Base-by-base conservation (phyloP, 2,888 invertebrate species). In the Drosophila stalkeri region DNA sequence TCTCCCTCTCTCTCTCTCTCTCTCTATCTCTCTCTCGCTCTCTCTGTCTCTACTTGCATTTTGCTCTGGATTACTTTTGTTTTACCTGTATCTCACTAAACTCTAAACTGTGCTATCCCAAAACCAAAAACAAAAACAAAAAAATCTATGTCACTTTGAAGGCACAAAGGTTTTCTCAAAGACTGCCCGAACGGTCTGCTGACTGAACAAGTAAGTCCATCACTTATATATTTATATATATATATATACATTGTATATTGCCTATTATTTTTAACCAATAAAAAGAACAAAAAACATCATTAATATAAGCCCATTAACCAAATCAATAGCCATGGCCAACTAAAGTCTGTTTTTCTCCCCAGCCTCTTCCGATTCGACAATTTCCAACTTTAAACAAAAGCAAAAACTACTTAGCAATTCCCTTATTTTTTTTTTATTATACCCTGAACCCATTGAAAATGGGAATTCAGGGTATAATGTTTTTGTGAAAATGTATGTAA, bases 131-230 rank as follows among this genome's bases (percentile, higher is more conserved):
- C 7, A 3, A 52, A 52, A 20, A 35, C 18, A 51, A 59, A 33
- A n/a, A 51, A 47, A 49, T 43, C 62, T 68, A 49, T 76, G 43
- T 52, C 70, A 62, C 71, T 68, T 64, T 70, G 41, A 83, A 97
- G 98, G 98, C 98, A 98, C 94, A 98, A 98, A 95, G 98, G 98
- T 92, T 98, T 98, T 93, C 95, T 98, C 84, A 98, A 98, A 94
- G 98, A 98, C 94, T 98, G 98, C 94, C 98, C 98, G 68, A 98
- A 98, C 93, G 98, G 98, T 85, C 95, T 98, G 91, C 96, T 98
- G 71, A 98, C 98, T 70, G 98, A 98, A 94, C 98, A 98, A 96
- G 98, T 98, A 94, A 92, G 91, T 14, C 51, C 18, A 49, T 37
- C 46, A 66, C 46, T 37, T 1, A 46, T 57, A 44, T 35, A 27